phyloP scores from a whole-genome alignment of 2,113 vertebrate genomes.

The Heterochromis multidens region DNA sequence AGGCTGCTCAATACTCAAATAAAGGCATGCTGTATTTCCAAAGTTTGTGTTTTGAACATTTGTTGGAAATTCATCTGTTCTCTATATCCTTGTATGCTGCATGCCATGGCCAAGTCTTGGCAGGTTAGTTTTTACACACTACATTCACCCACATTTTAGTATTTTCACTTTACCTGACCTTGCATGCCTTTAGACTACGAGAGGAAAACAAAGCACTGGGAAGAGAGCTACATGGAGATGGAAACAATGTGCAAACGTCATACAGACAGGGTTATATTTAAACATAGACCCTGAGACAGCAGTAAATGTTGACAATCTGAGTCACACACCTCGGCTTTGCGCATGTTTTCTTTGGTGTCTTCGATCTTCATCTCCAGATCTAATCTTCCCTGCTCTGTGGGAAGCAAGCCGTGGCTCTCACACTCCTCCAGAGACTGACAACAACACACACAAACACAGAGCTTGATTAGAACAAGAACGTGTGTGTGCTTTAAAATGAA shows the following conservation, averaged over 20 bases:
- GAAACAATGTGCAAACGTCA: not conserved
- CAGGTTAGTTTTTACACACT: not conserved
- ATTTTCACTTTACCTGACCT: not conserved
- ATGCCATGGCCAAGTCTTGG: not conserved
- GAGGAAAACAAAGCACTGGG: not conserved
- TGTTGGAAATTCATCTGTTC: not conserved
- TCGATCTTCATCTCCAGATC: slow-evolving; percentile 95
- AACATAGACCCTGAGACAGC: not conserved
- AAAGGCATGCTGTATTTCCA: not conserved
- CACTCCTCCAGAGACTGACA: slow-evolving; percentile 87
- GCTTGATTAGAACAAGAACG: not conserved
- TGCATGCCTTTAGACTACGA: not conserved
- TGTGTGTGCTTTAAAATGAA: not conserved
- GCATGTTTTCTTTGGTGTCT: slow-evolving; percentile 91
- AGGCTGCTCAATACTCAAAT: not conserved
- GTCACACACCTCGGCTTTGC: slow-evolving; percentile 87
- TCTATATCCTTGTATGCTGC: not conserved
- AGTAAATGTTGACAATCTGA: not conserved
- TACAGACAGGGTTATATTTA: not conserved
- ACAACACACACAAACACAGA: slow-evolving; percentile 5
- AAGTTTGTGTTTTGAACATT: not conserved
- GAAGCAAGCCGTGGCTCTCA: slow-evolving; percentile 84
- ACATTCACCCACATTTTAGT: not conserved
- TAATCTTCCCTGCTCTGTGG: slow-evolving; percentile 85
- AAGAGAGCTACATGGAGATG: not conserved